These are phyloP conservation scores for Teleopsis dalmanni DNA, from an alignment of 1,140 invertebrate species.

Conservation along the genomic window DNA sequence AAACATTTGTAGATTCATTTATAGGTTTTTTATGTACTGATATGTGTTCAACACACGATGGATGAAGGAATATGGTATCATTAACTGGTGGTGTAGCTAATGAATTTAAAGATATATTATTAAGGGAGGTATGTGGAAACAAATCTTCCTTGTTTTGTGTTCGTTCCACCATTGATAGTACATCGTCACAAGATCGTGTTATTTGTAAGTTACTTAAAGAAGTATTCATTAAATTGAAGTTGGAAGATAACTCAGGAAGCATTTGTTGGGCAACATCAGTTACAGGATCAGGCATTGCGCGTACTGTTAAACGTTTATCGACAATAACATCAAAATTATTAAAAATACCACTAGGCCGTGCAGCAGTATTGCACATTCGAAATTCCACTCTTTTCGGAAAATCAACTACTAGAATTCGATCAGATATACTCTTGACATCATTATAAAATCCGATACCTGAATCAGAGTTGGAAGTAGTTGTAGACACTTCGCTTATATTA, in stretches of 20 bases:
- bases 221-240: conserved; percentile 36
- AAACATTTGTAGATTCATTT: background rate
- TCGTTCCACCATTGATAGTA: conserved; percentile 22
- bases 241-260: conserved; percentile 29
- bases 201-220: conserved; percentile 27
- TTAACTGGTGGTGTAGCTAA: conserved; percentile 19
- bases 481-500: conserved; percentile 70
- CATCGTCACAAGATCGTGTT: conserved; percentile 38
- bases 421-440: conserved; percentile 71
- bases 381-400: conserved; percentile 47
- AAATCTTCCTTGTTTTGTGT: conserved; percentile 3
- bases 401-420: conserved; percentile 74
- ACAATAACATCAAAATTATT: conserved; percentile 1
- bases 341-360: conserved; percentile 25
- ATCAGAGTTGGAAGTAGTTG: conserved; percentile 87
- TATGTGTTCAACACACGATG: conserved; percentile 4
- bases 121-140: conserved; percentile 19
- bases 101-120: conserved; percentile 34
- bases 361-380: background rate
- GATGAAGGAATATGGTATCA: conserved; percentile 40
- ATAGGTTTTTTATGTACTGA: background rate
- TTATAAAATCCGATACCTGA: conserved; percentile 89
- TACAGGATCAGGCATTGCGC: conserved; percentile 46
- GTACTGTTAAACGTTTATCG: conserved; percentile 46
- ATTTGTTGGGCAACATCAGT: background rate